These are phyloP conservation scores for Pitta sordida DNA, from an alignment of 2,113 vertebrate species.

Conservation along the genomic window DNA sequence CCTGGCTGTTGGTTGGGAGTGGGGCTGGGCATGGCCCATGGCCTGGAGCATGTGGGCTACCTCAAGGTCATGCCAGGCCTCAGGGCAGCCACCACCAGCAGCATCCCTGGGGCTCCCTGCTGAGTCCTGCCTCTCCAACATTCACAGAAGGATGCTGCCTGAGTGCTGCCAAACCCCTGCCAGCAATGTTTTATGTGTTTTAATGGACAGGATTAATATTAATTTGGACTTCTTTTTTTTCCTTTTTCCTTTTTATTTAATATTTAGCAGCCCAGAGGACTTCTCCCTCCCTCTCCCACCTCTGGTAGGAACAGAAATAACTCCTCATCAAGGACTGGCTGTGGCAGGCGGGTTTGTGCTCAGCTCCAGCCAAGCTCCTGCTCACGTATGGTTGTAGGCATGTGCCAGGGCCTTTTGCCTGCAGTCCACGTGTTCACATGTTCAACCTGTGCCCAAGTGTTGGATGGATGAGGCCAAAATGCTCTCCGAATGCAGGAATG, in stretches of 20 bases:
- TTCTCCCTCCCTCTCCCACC: neutral
- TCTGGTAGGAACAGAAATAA: slow-evolving; percentile 34
- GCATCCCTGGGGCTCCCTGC: neutral
- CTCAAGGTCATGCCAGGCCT: neutral
- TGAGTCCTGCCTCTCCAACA: neutral
- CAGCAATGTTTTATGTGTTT: slow-evolving; percentile 1
- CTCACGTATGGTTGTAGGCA: neutral
- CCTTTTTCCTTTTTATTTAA: slow-evolving; percentile 41
- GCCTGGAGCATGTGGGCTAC: neutral
- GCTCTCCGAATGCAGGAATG: neutral
- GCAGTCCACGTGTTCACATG: neutral
- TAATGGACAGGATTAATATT: slow-evolving; percentile 62
- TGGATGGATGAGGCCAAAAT: neutral
- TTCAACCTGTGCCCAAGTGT: neutral
- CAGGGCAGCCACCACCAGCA: fast-evolving
- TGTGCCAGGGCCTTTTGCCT: neutral
- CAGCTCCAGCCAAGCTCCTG: neutral
- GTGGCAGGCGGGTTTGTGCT: neutral
- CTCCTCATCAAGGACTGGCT: neutral
- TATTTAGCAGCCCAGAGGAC: slow-evolving; percentile 34
- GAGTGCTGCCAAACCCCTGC: neutral
- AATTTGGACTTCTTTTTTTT: neutral
- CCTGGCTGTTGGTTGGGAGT: neutral
- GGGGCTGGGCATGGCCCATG: neutral
- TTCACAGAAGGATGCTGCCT: neutral